Percentiles rank a stretch among this genome's conserved stretches.
phyloP scores from a whole-genome alignment of 2,888 invertebrate species.

The Odontocerum albicorne region DNA sequence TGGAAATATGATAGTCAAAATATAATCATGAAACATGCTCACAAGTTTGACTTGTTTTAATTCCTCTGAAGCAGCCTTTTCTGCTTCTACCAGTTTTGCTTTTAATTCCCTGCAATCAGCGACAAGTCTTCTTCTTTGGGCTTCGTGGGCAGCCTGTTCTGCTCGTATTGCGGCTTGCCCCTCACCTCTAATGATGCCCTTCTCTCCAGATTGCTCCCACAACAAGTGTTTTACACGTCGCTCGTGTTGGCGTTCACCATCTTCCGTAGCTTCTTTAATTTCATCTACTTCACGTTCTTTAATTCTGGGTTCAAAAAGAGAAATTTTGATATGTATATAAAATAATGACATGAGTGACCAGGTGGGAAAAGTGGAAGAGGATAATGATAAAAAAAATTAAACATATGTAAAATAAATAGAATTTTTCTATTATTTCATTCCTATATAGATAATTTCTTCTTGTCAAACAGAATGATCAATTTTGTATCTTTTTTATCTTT shows the following conservation, averaged over 20 bases:
- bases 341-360: too few relatives aligned
- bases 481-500: too few relatives aligned
- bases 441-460: too few relatives aligned
- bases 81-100: conserved; percentile 67
- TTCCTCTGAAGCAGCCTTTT: conserved; percentile 71
- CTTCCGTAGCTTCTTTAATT: conserved; percentile 88
- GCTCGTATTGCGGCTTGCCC: conserved; percentile 78
- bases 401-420: too few relatives aligned
- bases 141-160: conserved; percentile 79
- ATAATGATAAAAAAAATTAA: too few relatives aligned
- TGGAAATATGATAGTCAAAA: too few relatives aligned
- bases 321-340: not conserved
- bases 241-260: conserved; percentile 83
- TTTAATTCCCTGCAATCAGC: conserved; percentile 72
- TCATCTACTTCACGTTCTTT: conserved; percentile 67
- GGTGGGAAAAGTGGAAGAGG: too few relatives aligned
- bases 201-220: conserved; percentile 86
- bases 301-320: conserved; percentile 24
- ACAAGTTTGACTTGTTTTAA: conserved; percentile 71
- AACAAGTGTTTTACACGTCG: conserved; percentile 92
- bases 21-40: conserved; percentile 28
- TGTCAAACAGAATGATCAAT: not conserved
- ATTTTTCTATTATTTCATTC: too few relatives aligned
- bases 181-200: conserved; percentile 84
- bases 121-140: conserved; percentile 75